phyloP scores from a whole-genome alignment of 1,140 invertebrate species.

The Anoplophora glabripennis region DNA sequence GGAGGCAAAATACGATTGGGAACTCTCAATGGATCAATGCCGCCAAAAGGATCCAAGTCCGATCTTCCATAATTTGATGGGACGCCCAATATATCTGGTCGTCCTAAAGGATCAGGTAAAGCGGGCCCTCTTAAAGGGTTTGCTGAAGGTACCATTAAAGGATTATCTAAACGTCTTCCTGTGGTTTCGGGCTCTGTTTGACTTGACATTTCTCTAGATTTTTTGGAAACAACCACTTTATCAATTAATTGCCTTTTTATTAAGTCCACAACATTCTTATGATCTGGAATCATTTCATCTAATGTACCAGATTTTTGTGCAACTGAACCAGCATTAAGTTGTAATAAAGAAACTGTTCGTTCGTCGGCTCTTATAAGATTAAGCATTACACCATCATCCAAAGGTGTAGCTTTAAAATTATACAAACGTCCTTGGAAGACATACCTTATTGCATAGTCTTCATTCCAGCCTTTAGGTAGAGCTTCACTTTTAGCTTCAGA shows the following conservation, averaged over 20 bases:
- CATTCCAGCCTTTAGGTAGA: conserved; percentile 69
- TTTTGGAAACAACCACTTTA: conserved; percentile 45
- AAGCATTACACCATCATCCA: conserved; percentile 46
- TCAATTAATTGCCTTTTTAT: conserved; percentile 56
- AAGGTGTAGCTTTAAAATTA: conserved; percentile 59
- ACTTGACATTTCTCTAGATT: conserved; percentile 30
- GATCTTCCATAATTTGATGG: conserved; percentile 52
- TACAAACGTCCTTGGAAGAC: conserved; percentile 62
- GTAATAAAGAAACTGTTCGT: conserved; percentile 41
- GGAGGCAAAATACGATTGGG: conserved; percentile 10
- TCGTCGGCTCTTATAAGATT: conserved; percentile 45
- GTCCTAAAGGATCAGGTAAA: not conserved
- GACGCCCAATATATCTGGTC: not conserved
- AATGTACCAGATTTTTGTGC: conserved; percentile 35
- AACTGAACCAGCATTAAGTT: conserved; percentile 41
- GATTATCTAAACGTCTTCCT: not conserved
- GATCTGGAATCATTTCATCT: conserved; percentile 52
- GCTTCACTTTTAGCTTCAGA: conserved; percentile 63
- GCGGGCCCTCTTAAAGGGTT: not conserved
- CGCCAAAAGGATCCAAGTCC: conserved; percentile 73
- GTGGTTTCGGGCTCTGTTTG: conserved; percentile 30
- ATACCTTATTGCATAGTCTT: conserved; percentile 65
- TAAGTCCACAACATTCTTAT: conserved; percentile 52
- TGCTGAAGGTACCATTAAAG: not conserved
- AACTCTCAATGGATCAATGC: conserved; percentile 42